Percentiles rank a stretch among this genome's conserved stretches.
These are phyloP conservation scores for Spodoptera frugiperda DNA, from an alignment of 1,140 invertebrate genomes.

Conservation along the genomic window DNA sequence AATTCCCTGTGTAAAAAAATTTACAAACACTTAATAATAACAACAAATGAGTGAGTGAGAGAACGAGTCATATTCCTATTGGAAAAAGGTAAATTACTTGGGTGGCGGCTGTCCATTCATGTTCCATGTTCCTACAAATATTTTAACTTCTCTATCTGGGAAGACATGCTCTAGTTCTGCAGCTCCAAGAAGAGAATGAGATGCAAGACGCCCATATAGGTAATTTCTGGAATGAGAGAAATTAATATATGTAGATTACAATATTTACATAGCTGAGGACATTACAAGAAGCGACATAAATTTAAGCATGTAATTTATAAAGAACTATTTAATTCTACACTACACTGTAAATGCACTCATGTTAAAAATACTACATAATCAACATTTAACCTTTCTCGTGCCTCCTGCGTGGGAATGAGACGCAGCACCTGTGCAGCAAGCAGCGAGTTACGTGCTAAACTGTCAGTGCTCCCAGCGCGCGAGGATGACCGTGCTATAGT, in stretches of 20 bases:
- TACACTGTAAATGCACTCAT: background rate
- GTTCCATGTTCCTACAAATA: slow-evolving; percentile 98
- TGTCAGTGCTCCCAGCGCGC: slow-evolving; percentile 88
- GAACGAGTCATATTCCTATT: background rate
- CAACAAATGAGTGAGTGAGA: too few species aligned
- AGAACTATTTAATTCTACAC: background rate
- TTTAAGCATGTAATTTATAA: background rate
- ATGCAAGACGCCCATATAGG: slow-evolving; percentile 91
- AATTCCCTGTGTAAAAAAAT: slow-evolving; percentile 87
- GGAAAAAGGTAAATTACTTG: slow-evolving; percentile 85
- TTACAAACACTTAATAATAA: background rate
- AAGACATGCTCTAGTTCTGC: slow-evolving; percentile 94
- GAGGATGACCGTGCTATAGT: slow-evolving; percentile 78
- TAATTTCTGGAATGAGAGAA: slow-evolving; percentile 87
- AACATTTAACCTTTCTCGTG: slow-evolving; percentile 89
- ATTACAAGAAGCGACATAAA: too few species aligned
- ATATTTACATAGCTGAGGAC: background rate
- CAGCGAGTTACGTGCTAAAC: slow-evolving; percentile 90
- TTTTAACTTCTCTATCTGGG: slow-evolving; percentile 93
- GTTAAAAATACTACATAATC: slow-evolving; percentile 20
- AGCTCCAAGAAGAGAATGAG: slow-evolving; percentile 92
- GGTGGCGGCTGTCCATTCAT: slow-evolving; percentile 95
- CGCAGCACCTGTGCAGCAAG: slow-evolving; percentile 92
- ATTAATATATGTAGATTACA: background rate
- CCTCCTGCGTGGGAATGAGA: slow-evolving; percentile 92